phyloP scores from a whole-genome alignment of 2,113 vertebrate genomes.

The Electrona antarctica region DNA sequence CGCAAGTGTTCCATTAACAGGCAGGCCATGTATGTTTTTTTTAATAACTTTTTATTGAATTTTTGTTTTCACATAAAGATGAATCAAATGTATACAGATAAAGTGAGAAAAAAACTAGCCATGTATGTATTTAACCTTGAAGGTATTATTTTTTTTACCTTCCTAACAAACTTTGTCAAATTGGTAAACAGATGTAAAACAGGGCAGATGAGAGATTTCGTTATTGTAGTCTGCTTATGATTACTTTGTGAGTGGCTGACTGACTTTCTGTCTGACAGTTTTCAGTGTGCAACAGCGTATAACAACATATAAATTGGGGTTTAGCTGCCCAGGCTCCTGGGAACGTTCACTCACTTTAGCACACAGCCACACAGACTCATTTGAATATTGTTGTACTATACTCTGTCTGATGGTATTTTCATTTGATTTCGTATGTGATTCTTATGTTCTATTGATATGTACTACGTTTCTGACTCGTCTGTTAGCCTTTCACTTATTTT shows the following conservation, averaged over 20 bases:
- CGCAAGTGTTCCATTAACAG: conserved; percentile 13
- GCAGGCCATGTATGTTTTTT: background rate
- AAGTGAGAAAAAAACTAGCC: no score
- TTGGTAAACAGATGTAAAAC: conserved; percentile 8
- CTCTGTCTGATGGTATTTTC: background rate
- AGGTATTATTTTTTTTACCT: background rate
- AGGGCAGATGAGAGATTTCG: conserved; percentile 15
- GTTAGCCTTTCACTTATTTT: background rate
- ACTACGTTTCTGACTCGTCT: background rate
- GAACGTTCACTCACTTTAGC: conserved; percentile 34
- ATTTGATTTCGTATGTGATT: conserved; percentile 7
- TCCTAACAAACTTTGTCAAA: no score
- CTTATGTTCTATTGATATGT: conserved; percentile 2
- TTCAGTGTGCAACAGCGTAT: conserved; percentile 22
- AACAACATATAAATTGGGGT: background rate
- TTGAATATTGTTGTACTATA: conserved; percentile 49
- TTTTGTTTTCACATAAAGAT: no score
- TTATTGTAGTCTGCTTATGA: no score
- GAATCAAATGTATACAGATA: no score
- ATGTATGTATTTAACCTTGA: no score
- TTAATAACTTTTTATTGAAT: no score
- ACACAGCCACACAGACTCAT: conserved; percentile 49
- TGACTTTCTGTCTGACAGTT: conserved; percentile 35
- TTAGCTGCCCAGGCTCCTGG: conserved; percentile 26
- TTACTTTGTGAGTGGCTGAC: background rate